Percentiles rank a stretch among this genome's conserved stretches.
These are phyloP conservation scores for Xenops minutus DNA, from an alignment of 2,797 vertebrate species.

Conservation along the genomic window DNA sequence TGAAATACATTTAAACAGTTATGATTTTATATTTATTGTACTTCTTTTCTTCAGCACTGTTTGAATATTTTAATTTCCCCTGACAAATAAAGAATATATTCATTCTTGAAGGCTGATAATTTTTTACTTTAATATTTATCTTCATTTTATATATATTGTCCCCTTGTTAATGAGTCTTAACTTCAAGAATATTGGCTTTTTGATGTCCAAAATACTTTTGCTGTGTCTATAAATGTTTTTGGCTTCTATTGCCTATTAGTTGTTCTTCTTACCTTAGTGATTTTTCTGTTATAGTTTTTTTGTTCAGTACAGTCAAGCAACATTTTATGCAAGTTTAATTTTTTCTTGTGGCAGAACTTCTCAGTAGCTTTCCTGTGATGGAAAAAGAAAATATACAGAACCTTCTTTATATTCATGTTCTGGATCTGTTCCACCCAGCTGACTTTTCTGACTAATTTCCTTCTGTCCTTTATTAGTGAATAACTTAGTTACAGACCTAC, in stretches of 20 bases:
- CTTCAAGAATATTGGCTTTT: neutral
- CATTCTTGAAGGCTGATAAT: neutral
- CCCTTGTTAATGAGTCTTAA: neutral
- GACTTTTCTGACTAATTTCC: conserved; percentile 6
- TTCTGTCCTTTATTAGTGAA: neutral
- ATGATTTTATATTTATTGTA: neutral
- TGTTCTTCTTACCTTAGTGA: neutral
- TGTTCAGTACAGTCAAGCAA: neutral
- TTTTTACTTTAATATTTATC: neutral
- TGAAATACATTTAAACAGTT: neutral
- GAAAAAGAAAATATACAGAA: neutral
- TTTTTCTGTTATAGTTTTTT: neutral
- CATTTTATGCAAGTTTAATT: neutral
- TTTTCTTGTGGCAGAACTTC: neutral
- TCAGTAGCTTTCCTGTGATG: neutral
- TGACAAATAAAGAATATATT: neutral
- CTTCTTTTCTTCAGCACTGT: neutral
- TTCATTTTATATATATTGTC: neutral
- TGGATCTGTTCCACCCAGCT: neutral
- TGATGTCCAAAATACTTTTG: neutral
- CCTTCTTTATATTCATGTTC: neutral
- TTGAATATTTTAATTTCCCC: neutral
- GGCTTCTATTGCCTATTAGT: neutral
- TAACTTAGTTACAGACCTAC: neutral
- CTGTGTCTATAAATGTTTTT: neutral